Evolutionary conservation across 2,888 invertebrate genomes (phyloP).

Genomic region (Crossocerus cetratus): DNA sequence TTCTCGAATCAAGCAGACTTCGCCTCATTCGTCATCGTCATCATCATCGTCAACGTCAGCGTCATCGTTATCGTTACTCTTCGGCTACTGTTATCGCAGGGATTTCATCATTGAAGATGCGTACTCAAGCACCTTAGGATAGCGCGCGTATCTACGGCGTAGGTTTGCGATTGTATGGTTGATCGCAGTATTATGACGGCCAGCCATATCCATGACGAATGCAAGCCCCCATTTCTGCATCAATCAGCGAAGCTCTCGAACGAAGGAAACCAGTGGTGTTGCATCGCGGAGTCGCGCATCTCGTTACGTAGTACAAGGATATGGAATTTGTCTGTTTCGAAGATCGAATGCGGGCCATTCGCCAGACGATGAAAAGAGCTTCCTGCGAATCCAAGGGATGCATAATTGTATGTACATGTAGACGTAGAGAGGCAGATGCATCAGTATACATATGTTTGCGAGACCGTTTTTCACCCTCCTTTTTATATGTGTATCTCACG

Average conservation of each 20-base stretch:
- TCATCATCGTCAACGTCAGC: no score
- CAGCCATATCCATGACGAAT: conserved; percentile 27
- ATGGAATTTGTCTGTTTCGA: conserved; percentile 27
- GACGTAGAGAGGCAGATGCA: neutral
- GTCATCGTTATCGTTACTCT: conserved; percentile 37
- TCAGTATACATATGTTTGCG: neutral
- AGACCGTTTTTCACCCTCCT: conserved; percentile 19
- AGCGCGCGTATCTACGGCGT: neutral
- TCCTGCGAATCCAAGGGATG: conserved; percentile 28
- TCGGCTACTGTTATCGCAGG: conserved; percentile 1
- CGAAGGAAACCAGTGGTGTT: neutral
- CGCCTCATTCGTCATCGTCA: conserved; percentile 32
- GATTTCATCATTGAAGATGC: neutral
- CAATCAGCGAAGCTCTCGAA: conserved; percentile 19
- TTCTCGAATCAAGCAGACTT: conserved; percentile 10
- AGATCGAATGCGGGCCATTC: conserved; percentile 56
- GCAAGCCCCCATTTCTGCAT: neutral
- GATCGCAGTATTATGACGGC: neutral
- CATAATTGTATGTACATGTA: conserved; percentile 11
- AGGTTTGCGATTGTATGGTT: neutral
- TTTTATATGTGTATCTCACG: conserved; percentile 27
- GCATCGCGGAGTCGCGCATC: conserved; percentile 11
- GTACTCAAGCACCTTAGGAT: conserved; percentile 1
- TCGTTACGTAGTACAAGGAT: conserved; percentile 10
- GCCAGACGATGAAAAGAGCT: conserved; percentile 27